A percentile compares a stretch with the other conserved stretches of the same genome.
Conservation (phyloP, 2,888 invertebrate species). For the Mimachlamys varia region DNA sequence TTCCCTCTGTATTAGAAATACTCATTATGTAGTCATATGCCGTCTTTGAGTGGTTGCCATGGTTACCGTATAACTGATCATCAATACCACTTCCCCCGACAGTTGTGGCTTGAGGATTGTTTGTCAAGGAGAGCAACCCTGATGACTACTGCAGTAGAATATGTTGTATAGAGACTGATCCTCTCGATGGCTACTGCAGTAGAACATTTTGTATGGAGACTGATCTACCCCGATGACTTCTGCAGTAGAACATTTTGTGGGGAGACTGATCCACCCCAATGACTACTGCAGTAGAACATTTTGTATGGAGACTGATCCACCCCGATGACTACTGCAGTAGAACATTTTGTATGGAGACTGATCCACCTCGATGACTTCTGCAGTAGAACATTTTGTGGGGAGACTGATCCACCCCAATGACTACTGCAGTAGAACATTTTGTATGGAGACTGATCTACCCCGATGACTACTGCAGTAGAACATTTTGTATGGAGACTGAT, state of each 20-base stretch:
- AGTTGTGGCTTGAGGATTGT: background rate
- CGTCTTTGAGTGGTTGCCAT: background rate
- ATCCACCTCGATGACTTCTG: background rate
- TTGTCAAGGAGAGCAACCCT: background rate
- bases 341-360: background rate
- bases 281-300: background rate
- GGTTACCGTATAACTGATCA: background rate
- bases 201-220: too few relatives aligned
- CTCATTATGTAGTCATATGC: background rate
- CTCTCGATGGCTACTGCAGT: too few relatives aligned
- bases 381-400: background rate
- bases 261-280: too few relatives aligned
- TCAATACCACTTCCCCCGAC: background rate
- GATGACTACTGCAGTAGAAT: background rate
- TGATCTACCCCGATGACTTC: too few relatives aligned
- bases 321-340: background rate
- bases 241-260: too few relatives aligned
- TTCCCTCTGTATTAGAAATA: background rate
- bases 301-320: too few relatives aligned
- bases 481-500: too few relatives aligned
- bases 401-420: too few relatives aligned
- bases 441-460: too few relatives aligned
- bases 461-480: background rate
- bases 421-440: background rate
- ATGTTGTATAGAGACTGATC: background rate